Evolutionary conservation across 2,797 vertebrate species (phyloP), one percentile per base, ranked within the genome.

Genomic region (Gallinago nigripennis): DNA sequence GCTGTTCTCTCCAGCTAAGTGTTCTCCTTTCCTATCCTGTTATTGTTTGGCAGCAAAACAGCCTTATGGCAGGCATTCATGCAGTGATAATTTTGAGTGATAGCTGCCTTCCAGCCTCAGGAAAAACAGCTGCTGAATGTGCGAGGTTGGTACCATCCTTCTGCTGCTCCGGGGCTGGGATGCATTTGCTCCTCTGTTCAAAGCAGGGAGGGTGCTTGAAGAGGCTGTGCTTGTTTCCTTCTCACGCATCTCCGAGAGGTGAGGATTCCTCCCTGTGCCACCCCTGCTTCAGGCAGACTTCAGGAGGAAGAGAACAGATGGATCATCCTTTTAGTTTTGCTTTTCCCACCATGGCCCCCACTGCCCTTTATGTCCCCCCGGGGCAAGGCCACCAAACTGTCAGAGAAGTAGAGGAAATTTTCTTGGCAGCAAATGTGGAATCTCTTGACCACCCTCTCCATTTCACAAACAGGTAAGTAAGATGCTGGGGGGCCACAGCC

Each of bases 61-160:
- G 35, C 72, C 45, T 80, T 63, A n/a, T 35, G 1, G 9, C 48
- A 68, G 77, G 57, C 68, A 1, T 53, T 45, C 66, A 54, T 23
- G 61, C 70, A 71, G 79, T 37, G 48, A 72, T 86, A 63, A 75
- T 90, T 90, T 76, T 88, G 84, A 86, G 25, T 54, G 84, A 91
- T 71, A 71, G 48, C 63, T 82, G 87, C 68, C 77, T 94, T 75
- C 80, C 84, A 88, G 76, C 83, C 90, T 75, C 57, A 39, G 90
- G 71, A 88, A 78, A 65, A 90, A 66, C 87, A 92, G 63, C 76
- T 90, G 89, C 86, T 84, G 89, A 63, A 25, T 37, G 76, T 50
- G 64, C 5, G 11, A 48, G 48, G 25, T 53, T 41, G 54, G 77
- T 72, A 19, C 39, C 71, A 56, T 51, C 90, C 65, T 88, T 31